These are phyloP conservation scores for Drosophila yooni DNA, from an alignment of 2,888 invertebrate species.

Conservation along the genomic window DNA sequence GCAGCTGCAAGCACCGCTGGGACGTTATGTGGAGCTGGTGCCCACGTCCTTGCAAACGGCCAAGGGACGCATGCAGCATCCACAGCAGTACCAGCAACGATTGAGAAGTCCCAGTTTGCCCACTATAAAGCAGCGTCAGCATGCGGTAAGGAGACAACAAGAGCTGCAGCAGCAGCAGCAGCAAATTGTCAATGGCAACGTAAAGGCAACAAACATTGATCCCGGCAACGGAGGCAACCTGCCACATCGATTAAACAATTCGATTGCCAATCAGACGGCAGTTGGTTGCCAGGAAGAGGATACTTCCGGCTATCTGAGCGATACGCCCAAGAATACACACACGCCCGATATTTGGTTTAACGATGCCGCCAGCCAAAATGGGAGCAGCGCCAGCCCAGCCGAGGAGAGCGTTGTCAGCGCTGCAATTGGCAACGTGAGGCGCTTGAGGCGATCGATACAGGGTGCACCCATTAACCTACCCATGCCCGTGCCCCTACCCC, in stretches of 20 bases:
- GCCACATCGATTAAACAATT: conserved; percentile 77
- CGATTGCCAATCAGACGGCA: conserved; percentile 61
- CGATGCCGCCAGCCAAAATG: conserved; percentile 79
- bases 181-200: conserved; percentile 61
- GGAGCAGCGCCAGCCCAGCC: conserved; percentile 67
- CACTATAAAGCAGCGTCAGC: conserved; percentile 86
- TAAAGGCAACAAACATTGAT: conserved; percentile 59
- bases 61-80: conserved; percentile 80
- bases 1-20: conserved; percentile 37
- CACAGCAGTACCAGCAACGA: conserved; percentile 72
- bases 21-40: conserved; percentile 71
- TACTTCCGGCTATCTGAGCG: conserved; percentile 94
- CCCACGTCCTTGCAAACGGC: conserved; percentile 80
- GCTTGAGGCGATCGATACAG: conserved; percentile 74
- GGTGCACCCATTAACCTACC: conserved; percentile 39
- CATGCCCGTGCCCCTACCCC: conserved; percentile 11
- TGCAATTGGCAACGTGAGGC: conserved; percentile 35
- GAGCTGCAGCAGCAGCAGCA: conserved; percentile 68
- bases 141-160: conserved; percentile 61
- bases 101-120: conserved; percentile 89
- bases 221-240: conserved; percentile 67
- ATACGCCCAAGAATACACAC: conserved; percentile 87
- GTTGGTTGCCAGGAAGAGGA: conserved; percentile 88
- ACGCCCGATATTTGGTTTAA: conserved; percentile 86
- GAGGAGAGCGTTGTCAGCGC: conserved; percentile 46